Evolutionary conservation across 2,797 vertebrate genomes (phyloP), one percentile per base, ranked within the genome.

Genomic region (Prunella strophiata): DNA sequence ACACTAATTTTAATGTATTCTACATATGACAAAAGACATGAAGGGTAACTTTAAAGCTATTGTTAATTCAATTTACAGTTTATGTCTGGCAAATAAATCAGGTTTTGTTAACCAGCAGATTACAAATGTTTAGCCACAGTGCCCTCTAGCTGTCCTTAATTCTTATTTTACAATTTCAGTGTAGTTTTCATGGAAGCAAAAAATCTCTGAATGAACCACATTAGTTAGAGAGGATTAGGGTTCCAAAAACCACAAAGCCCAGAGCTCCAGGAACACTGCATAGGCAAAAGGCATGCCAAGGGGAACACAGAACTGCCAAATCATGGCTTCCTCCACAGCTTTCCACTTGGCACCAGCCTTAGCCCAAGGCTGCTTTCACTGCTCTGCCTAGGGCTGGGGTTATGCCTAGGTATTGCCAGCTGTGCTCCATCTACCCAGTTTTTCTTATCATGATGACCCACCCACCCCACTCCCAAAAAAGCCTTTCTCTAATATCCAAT

Each of bases 121-220:
- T 40, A 51, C 71, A 97, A 97, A 93, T 57, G 88, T 85, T 97
- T 98, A 88, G 80, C 85, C 88, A 95, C 93, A 97, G 83, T 96
- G 97, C 97, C 97, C 98, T 96, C 98, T 98, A 96, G 96, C 76
- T 63, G 95, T n/a, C 50, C n/a, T 40, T 50, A 55, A 72, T n/a
- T 91, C 72, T 54, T 36, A 84, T 85, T 93, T 93, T 73, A 85
- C 45, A 55, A 93, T 78, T 83, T 91, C 63, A 62, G 3, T 36
- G 22, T 5, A 11, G n/a, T 48, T 80, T 78, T 83, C 29, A 34
- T 2, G 38, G 34, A 78, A 68, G 13, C 1, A 40, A 75, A 77
- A 90, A 66, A 43, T 12, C 36, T 15, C 70, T 75, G 34, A 4
- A 29, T 29, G 26, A 83, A 34, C 13, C 11, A 76, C 13, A n/a